These are phyloP conservation scores for Falcunculus frontatus DNA, from an alignment of 2,113 vertebrate species.

Conservation along the genomic window DNA sequence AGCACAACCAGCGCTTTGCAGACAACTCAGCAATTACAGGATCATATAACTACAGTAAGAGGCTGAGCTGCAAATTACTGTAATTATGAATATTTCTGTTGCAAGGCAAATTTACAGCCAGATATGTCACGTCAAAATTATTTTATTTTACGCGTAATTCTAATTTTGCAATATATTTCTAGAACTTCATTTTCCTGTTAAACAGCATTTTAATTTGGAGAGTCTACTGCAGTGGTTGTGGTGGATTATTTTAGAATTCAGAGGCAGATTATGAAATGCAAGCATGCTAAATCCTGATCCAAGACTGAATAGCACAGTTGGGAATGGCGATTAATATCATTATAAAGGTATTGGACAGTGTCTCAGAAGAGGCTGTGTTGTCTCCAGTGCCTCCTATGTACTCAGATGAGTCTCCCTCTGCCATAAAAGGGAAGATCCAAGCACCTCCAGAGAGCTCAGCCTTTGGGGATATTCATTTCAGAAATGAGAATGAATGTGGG, in stretches of 20 bases:
- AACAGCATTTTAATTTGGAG: conserved; percentile 53
- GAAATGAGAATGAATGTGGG: background rate
- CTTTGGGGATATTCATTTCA: background rate
- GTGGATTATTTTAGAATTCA: conserved; percentile 29
- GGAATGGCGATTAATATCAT: background rate
- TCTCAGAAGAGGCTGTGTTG: background rate
- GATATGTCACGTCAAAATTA: conserved; percentile 53
- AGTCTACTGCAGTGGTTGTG: conserved; percentile 2
- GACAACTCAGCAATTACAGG: conserved; percentile 53
- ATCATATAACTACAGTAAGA: conserved; percentile 53
- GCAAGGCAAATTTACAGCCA: conserved; percentile 58
- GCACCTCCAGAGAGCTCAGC: background rate
- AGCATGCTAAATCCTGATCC: conserved; percentile 1
- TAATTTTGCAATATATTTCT: conserved; percentile 53
- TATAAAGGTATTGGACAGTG: background rate
- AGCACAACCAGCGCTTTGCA: conserved; percentile 47
- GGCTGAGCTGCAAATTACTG: conserved; percentile 61
- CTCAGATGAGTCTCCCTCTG: background rate
- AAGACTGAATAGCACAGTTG: background rate
- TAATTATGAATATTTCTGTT: conserved; percentile 63
- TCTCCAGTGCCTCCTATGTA: background rate
- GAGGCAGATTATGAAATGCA: conserved; percentile 11
- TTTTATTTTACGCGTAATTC: conserved; percentile 60
- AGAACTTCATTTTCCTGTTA: conserved; percentile 58
- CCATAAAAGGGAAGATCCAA: background rate